Base-by-base conservation (phyloP, 2,797 vertebrate genomes). In the Cichlasoma orientale region DNA sequence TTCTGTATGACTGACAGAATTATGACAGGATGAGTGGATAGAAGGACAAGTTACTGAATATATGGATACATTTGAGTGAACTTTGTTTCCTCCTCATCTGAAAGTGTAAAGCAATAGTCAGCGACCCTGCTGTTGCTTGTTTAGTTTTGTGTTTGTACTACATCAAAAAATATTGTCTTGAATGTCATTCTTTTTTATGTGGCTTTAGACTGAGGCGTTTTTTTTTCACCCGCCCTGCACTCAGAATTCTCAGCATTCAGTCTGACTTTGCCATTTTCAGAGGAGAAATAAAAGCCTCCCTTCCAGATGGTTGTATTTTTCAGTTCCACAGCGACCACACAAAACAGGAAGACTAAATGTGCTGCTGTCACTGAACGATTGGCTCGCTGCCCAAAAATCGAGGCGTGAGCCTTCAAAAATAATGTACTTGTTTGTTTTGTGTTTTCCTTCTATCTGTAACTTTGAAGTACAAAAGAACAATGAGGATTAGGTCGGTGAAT, bases 221-320 rank as follows among this genome's bases (percentile, higher is more conserved):
- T 52, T 82, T 55, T 36, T 83, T 57, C 66, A 59, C 70, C 79
- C 27, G 33, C 4, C 38, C 59, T 14, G 57, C 13, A 25, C 56
- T 82, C 80, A 10, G 66, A 54, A 6, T 50, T 68, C 41, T 68
- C 63, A 29, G 25, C 25, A 29, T 68, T 68, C 41, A 2, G 41
- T 68, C 59, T 66, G 82, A 81, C 72, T 72, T 54, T 31, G 68
- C 69, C 66, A 1, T 18, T 78, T 78, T 85, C 53, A 56, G 77
- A 81, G 53, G 36, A 73, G 76, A 77, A 85, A 84, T 59, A 79
- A 56, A 76, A 79, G 33, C 19, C 0, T 61, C 72, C 56, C 78
- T 57, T 72, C 85, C 86, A 90, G 86, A 91, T 86, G 88, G 81
- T 89, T 82, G 74, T 54, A 4, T 79, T 81, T 89, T 89, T 66